A percentile compares a stretch with the other conserved stretches of the same genome.
These are phyloP conservation scores for Fulmarus glacialis DNA, from an alignment of 2,113 vertebrate species.

Conservation along the genomic window DNA sequence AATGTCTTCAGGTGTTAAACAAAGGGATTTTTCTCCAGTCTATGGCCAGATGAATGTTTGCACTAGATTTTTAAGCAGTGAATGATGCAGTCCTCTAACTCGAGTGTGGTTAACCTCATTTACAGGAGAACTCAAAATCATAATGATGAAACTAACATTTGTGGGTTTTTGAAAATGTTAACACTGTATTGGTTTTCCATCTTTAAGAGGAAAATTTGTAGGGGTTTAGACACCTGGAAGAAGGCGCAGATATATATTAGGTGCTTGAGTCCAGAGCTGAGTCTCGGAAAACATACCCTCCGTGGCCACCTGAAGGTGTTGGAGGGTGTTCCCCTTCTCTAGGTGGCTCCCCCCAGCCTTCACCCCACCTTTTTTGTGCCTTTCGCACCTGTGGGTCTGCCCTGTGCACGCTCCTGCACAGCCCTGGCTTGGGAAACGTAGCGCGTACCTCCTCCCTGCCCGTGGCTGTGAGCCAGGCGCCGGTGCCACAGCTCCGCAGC, in stretches of 20 bases:
- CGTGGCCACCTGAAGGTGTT: not conserved
- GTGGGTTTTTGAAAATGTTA: not conserved
- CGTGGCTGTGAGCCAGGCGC: fast-evolving
- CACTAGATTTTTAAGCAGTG: conserved; percentile 4
- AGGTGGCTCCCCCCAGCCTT: not conserved
- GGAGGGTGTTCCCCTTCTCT: not conserved
- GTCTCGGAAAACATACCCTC: not conserved
- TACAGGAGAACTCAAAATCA: not conserved
- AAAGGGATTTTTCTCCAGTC: not conserved
- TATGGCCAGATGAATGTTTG: not conserved
- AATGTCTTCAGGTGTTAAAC: not conserved
- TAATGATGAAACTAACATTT: not conserved
- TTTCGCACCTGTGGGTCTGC: not conserved
- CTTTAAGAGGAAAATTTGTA: not conserved
- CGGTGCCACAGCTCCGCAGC: not conserved
- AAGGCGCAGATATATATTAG: not conserved
- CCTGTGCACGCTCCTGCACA: fast-evolving
- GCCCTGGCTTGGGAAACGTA: fast-evolving
- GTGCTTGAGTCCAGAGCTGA: not conserved
- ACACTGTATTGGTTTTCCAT: not conserved
- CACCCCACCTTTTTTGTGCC: not conserved
- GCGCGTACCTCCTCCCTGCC: fast-evolving
- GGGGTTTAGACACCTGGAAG: not conserved
- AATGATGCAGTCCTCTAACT: not conserved
- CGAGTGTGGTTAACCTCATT: not conserved